phyloP scores from a whole-genome alignment of 2,113 vertebrate species.

The Oostethus manadensis region DNA sequence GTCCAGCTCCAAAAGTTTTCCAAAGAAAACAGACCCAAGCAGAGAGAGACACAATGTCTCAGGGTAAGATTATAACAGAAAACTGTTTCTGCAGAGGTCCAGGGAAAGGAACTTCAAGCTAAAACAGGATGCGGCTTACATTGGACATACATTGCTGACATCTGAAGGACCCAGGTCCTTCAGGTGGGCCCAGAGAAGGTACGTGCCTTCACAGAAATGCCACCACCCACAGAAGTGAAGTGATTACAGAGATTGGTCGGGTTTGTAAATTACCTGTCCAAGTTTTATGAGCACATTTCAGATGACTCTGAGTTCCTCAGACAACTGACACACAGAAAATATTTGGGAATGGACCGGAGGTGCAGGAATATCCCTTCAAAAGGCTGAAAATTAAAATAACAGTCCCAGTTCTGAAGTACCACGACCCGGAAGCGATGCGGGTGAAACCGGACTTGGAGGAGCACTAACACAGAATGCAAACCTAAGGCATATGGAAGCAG shows the following conservation, averaged over 20 bases:
- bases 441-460: background rate
- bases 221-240: conserved; percentile 12
- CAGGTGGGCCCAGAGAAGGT: conserved; percentile 14
- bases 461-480: background rate
- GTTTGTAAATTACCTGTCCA: background rate
- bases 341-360: conserved; percentile 6
- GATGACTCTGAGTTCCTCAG: conserved; percentile 18
- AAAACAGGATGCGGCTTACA: conserved; percentile 9
- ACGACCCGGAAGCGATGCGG: background rate
- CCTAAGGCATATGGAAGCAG: background rate
- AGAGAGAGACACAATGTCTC: conserved; percentile 5
- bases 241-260: conserved; percentile 16
- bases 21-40: conserved; percentile 14
- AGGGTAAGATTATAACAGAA: conserved; percentile 6
- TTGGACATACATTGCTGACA: conserved; percentile 12
- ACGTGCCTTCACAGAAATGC: conserved; percentile 17
- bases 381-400: background rate
- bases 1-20: conserved; percentile 18
- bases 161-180: background rate
- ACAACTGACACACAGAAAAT: conserved; percentile 13
- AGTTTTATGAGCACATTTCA: conserved; percentile 18
- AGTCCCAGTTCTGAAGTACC: background rate
- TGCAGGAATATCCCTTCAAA: conserved; percentile 14
- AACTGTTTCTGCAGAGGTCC: conserved; percentile 4
- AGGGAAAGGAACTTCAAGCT: background rate